Percentiles rank a stretch among this genome's conserved stretches.
Conservation (phyloP, 2,797 vertebrate genomes). For the Eulemur rubriventer region DNA sequence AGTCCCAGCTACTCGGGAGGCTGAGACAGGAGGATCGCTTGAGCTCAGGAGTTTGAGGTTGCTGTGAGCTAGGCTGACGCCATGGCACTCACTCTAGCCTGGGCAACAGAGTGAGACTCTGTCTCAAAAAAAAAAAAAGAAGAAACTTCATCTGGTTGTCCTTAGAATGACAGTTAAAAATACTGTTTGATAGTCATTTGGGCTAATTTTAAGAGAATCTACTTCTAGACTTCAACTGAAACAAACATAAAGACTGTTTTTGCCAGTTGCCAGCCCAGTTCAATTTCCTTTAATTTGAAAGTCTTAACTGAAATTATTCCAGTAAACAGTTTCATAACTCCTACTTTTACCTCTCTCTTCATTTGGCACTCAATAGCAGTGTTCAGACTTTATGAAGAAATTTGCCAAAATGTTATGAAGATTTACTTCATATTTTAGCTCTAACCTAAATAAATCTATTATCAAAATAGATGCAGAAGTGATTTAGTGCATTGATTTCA, state of each 20-base stretch:
- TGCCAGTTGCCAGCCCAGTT: background rate
- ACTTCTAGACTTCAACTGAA: background rate
- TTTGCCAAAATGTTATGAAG: conserved; percentile 22
- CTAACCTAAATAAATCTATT: conserved; percentile 36
- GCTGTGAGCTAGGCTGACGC: no score
- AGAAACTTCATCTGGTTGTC: background rate
- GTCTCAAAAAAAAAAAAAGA: no score
- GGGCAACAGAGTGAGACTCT: no score
- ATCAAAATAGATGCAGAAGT: conserved; percentile 17
- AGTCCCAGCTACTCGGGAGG: no score
- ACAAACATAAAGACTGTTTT: background rate
- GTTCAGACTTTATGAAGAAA: background rate
- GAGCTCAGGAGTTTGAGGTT: no score
- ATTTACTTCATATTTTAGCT: conserved; percentile 19
- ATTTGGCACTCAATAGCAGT: background rate
- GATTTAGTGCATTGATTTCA: background rate
- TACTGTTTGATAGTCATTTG: background rate
- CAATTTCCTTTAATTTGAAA: conserved; percentile 41
- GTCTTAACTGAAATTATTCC: conserved; percentile 2
- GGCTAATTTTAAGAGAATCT: conserved; percentile 21
- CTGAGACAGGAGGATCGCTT: no score
- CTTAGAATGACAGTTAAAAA: background rate
- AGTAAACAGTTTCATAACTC: conserved; percentile 30
- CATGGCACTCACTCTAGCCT: no score
- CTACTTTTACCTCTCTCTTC: background rate